Base-by-base conservation (phyloP, 2,797 vertebrate genomes). In the Anas georgica region DNA sequence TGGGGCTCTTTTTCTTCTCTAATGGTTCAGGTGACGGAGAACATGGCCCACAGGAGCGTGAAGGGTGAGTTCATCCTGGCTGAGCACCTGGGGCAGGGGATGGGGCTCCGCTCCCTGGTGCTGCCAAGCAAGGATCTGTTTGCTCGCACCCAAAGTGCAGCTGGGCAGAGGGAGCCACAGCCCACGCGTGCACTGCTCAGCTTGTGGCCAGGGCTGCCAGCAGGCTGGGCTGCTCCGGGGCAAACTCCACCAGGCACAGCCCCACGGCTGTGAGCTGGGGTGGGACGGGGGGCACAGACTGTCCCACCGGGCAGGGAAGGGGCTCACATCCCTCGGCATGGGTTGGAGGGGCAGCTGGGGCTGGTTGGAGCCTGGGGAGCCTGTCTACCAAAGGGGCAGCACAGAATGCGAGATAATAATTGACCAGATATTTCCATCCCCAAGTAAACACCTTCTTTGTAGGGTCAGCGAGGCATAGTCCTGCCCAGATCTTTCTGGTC, bases 1-100 rank as follows among this genome's bases (percentile, higher is more conserved):
- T 2, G 12, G 48, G n/a, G 2, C 54, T 31, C 50, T 59, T 39
- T 66, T 78, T 73, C 33, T 67, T 48, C 41, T 43, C 73, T 50
- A 81, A 10, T 39, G 45, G 94, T 93, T 18, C 97, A 99, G 99
- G 98, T 98, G 97, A 98, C 98, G 1, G 98, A 98, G 96, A 98
- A 97, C 43, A 94, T 98, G 45, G 97, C 98, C 96, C 98, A 96
- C 89, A 98, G 98, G 95, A 98, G 98, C 14, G 91, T 97, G 91
- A 98, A 98, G 77, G 98, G 98, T 99, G 95, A 98, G 98, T 94
- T 67, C 63, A 22, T 63, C 45, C 54, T 4, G 55, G 26, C 67
- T 15, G 50, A 1, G 52, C 37, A 4, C n/a, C 5, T 6, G 56
- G 26, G 29, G 25, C 5, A 6, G 62, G 45, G 18, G 29, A 35